Evolutionary conservation across 2,888 invertebrate genomes (phyloP), one percentile per base, ranked within the genome.

Genomic region (Diplazon laetatorius): DNA sequence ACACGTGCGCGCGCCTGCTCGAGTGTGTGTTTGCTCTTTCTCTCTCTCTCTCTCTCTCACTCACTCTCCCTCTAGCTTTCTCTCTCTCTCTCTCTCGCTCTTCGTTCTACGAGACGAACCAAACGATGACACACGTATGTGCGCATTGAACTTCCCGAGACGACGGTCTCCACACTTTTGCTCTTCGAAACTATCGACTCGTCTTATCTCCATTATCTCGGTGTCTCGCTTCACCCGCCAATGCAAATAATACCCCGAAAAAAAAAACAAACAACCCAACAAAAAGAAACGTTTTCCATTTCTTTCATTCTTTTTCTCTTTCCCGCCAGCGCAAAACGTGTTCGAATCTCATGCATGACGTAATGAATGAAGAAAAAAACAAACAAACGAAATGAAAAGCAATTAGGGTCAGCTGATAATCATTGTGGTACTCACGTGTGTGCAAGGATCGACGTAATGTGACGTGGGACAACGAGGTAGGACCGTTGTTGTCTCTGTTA

Each of bases 81-180:
- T n/a, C n/a, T n/a, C n/a, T n/a, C n/a, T n/a, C n/a, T n/a, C n/a
- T n/a, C n/a, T n/a, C n/a, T n/a, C n/a, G n/a, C n/a, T n/a, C n/a
- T n/a, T n/a, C n/a, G n/a, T n/a, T n/a, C n/a, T n/a, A n/a, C n/a
- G n/a, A n/a, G n/a, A n/a, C n/a, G n/a, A n/a, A n/a, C n/a, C 76
- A 60, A 74, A 75, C 83, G 86, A 84, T n/a, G 30, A 6, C 84
- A 88, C 83, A 87, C 85, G 87, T 86, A 83, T 87, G 87, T 89
- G 87, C 87, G 89, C 89, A 89, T 90, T 90, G 90, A 89, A 90
- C 89, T 90, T 90, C 87, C 90, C 89, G 83, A 84, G 59, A 63
- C 75, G 76, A n/a, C n/a, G n/a, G n/a, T n/a, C n/a, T n/a, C 77
- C 68, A 80, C 75, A 80, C 76, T 65, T 35, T 77, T 74, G 57